Base-by-base conservation (phyloP, 2,797 vertebrate species). In the Labeo calbasu region DNA sequence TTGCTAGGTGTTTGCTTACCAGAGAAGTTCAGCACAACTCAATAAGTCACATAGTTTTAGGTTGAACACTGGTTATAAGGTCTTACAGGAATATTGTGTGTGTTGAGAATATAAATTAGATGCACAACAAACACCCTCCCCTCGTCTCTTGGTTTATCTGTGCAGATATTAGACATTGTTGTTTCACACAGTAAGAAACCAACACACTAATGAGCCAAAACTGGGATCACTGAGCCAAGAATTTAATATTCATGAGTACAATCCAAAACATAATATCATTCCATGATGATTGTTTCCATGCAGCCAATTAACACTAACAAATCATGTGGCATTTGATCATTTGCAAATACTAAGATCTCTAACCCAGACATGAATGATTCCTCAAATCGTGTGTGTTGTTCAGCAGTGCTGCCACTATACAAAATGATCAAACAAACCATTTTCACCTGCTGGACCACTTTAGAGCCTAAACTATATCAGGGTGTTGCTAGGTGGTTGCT, bases 181-280 rank as follows among this genome's bases (percentile, higher is more conserved):
- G 81, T 53, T 75, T 76, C 71, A 75, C 59, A 36, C 71, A 76
- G 71, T 25, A 43, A 53, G 71, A 75, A 53, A 66, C 81, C 28
- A 10, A 66, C 48, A 65, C 21, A 17, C 50, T 75, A 82, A 82
- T 82, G 71, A 75, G 70, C 48, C 28, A 65, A 75, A 63, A 82
- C 21, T 63, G 28, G 55, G 43, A 50, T 82, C 32, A 81, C 66
- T 32, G 70, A 75, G 46, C 19, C 46, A 46, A 23, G 40, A 61
- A 63, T 73, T 75, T 66, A 73, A 73, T 73, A 66, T 82, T 82
- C 70, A 75, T 63, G 79, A 81, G 69, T 5, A 50, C 32, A 63
- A 43, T 65, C 50, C 43, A 19, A 75, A 82, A 82, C 25, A 36
- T 23, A 51, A 82, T 50, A 36, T 57, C 32, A 69, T 70, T 81